Percentiles rank a stretch among this genome's conserved stretches.
Evolutionary conservation across 2,797 vertebrate species (phyloP).

Genomic region (Bradypodion pumilum): DNA sequence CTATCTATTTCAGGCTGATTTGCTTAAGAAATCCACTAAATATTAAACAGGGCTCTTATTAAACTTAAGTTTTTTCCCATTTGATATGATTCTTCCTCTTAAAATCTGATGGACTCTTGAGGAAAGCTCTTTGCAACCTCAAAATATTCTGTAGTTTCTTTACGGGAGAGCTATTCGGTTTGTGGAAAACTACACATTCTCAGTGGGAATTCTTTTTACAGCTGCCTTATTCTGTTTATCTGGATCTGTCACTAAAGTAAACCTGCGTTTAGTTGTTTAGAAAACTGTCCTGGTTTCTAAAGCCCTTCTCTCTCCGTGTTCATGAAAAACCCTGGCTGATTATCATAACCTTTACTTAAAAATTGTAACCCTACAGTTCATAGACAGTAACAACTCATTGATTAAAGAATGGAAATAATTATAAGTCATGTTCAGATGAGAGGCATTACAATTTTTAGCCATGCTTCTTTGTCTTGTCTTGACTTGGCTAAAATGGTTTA

Average conservation of each 20-base stretch:
- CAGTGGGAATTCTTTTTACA: conserved; percentile 70
- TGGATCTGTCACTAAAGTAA: conserved; percentile 72
- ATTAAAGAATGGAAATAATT: not conserved
- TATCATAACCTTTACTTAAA: conserved; percentile 23
- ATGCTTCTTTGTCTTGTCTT: not conserved
- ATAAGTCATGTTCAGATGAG: not conserved
- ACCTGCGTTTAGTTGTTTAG: conserved; percentile 66
- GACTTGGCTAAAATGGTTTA: not conserved
- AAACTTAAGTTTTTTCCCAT: conserved; percentile 15
- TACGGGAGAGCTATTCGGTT: conserved; percentile 20
- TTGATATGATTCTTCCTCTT: conserved; percentile 26
- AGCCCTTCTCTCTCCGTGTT: conserved; percentile 1
- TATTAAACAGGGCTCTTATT: not conserved
- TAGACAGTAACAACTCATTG: not conserved
- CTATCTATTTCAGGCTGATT: conserved; percentile 10
- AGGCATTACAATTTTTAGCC: not conserved
- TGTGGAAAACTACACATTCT: conserved; percentile 32
- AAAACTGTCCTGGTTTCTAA: conserved; percentile 57
- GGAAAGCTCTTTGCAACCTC: conserved; percentile 18
- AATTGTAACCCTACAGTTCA: not conserved
- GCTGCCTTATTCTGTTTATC: conserved; percentile 77
- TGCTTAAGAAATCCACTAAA: conserved; percentile 1
- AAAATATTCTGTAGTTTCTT: conserved; percentile 18
- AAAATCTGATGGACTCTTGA: conserved; percentile 23
- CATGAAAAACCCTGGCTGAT: conserved; percentile 21